Conservation (phyloP, 2,113 vertebrate genomes). For the Steatornis caripensis region DNA sequence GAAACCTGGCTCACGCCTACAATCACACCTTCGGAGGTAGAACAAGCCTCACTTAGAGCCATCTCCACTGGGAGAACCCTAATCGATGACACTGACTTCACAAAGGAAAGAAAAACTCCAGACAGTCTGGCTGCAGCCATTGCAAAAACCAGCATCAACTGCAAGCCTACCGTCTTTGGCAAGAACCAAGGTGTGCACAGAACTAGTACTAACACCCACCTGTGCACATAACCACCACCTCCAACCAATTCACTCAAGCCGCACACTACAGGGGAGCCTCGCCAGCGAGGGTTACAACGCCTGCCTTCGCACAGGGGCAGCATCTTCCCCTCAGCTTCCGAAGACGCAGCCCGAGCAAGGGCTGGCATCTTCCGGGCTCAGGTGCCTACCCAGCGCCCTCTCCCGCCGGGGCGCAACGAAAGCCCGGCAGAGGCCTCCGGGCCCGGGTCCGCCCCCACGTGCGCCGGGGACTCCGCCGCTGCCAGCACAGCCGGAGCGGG, state of each 20-base stretch:
- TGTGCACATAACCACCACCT: neutral
- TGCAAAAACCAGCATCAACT: too few relatives aligned
- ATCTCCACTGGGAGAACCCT: rapidly evolving
- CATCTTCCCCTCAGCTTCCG: rapidly evolving
- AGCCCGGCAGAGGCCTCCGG: too few relatives aligned
- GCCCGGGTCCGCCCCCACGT: too few relatives aligned
- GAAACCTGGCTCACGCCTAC: neutral
- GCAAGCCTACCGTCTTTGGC: neutral
- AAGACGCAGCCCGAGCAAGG: neutral
- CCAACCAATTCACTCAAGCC: neutral
- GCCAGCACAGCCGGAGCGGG: too few relatives aligned
- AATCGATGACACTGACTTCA: rapidly evolving
- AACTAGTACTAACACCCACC: neutral
- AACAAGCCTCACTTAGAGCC: neutral
- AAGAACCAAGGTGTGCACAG: too few relatives aligned
- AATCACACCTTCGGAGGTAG: rapidly evolving
- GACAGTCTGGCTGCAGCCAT: rapidly evolving
- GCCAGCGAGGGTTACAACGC: rapidly evolving
- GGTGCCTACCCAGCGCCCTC: neutral
- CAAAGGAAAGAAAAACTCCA: neutral
- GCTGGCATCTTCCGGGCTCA: too few relatives aligned
- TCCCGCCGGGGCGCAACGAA: too few relatives aligned
- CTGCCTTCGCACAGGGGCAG: too few relatives aligned
- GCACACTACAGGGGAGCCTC: neutral
- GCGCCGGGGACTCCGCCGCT: too few relatives aligned